Evolutionary conservation across 1,140 invertebrate genomes (phyloP), one percentile per base, ranked within the genome.

Genomic region (Eumaeus atala): DNA sequence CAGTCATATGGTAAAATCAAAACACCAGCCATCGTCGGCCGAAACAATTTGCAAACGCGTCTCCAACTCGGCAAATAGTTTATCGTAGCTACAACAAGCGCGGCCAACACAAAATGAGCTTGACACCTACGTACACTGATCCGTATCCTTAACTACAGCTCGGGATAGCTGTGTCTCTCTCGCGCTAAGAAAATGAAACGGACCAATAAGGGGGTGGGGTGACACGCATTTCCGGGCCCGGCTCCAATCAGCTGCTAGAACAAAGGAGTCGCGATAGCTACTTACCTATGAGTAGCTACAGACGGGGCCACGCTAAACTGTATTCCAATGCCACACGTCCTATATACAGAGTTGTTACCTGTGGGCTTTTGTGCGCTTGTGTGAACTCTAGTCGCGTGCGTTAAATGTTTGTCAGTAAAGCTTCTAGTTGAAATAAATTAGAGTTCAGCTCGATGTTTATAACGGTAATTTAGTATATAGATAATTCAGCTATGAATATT

Each of bases 171-270:
- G 72, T 72, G 74, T 87, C 81, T 77, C 81, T 69, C 74, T 84
- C 79, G 54, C 78, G 80, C 81, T 87, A 87, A 87, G 84, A 87
- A 87, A 87, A 87, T 78, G 81, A 83, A 81, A 75, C 78, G 77
- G 79, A 84, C 84, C 81, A 87, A 87, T 84, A 80, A 84, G 80
- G 75, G 83, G 84, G 81, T 84, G 84, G 76, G 81, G 84, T 85
- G 84, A 85, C 74, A 87, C 84, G 84, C 84, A 85, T 83, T 85
- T 87, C 84, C 84, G 81, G 78, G 67, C 78, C 67, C 80, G 74
- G 84, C 84, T 87, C 84, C 84, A 87, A 87, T 87, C 84, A 85
- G 80, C 84, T 87, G 77, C 78, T 87, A 83, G 84, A 87, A 87
- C 84, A 87, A 87, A 81, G 77, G 82, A 84, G 70, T 74, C 71